phyloP scores from a whole-genome alignment of 2,888 invertebrate species.

The Plutella xylostella region DNA sequence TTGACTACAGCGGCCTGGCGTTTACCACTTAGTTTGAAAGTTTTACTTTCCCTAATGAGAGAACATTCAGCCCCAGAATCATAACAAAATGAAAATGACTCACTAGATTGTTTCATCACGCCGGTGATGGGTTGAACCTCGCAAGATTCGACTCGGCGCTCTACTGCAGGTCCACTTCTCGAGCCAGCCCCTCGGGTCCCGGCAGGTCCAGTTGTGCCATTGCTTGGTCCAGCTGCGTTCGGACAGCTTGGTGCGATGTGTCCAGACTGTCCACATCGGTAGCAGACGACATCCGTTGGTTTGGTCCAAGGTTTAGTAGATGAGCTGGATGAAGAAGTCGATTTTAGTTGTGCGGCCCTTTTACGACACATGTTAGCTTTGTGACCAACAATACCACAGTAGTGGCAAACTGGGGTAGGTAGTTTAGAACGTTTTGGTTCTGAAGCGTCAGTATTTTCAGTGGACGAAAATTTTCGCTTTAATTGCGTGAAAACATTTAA shows the following conservation, averaged over 20 bases:
- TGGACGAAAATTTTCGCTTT: neutral
- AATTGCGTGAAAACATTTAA: neutral
- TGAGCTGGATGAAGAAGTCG: neutral
- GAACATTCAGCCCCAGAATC: conserved; percentile 13
- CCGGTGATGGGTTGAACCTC: conserved; percentile 1
- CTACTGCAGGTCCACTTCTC: neutral
- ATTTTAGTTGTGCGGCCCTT: neutral
- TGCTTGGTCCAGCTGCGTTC: neutral
- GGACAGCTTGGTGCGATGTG: conserved; percentile 5
- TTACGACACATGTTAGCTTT: too few relatives aligned
- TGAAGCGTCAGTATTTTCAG: neutral
- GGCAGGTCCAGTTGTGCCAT: too few relatives aligned
- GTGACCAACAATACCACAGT: neutral
- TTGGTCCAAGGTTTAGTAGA: neutral
- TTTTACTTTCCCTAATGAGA: conserved; percentile 7
- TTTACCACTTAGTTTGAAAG: conserved; percentile 6
- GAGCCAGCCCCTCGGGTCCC: neutral
- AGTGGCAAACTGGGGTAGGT: neutral
- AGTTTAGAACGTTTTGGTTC: neutral
- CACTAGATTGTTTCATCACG: conserved; percentile 1
- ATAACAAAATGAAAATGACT: conserved; percentile 10
- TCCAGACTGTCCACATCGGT: conserved; percentile 1
- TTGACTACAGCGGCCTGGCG: conserved; percentile 5
- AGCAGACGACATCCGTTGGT: conserved; percentile 3
- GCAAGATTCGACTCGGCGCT: conserved; percentile 4